Evolutionary conservation across 2,113 vertebrate genomes (phyloP), one percentile per base, ranked within the genome.

Genomic region (Gallinago media): DNA sequence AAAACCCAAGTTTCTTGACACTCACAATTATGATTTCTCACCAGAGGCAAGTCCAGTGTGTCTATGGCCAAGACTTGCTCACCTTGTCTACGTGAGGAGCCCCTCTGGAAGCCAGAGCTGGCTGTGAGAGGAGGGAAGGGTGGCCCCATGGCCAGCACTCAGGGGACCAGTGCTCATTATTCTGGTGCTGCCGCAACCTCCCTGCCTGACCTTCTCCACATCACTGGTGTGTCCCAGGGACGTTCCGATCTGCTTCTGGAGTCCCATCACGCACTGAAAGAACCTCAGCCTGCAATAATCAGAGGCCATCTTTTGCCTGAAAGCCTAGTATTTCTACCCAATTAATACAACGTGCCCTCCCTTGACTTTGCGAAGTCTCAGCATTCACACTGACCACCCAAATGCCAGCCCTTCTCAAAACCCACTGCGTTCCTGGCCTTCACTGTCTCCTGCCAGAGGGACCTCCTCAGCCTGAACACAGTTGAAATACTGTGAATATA

Each of bases 1-100:
- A 94, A 96, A 91, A 6, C 20, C 26, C n/a, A 47, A 49, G 42
- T 89, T 95, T 87, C 77, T 88, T 94, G 85, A 91, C 76, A 75
- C 23, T 92, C 9, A 3, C 16, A 38, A 36, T 82, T 38, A 89
- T 0, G 1, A 71, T 38, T 74, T 88, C 73, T 93, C 62, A 71
- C 71, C 55, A 82, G 26, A 66, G 40, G 54, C n/a, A 89, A 65
- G 15, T n/a, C 36, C 22, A 31, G 34, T 36, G 17, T 12, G 31
- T 26, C 46, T 67, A 49, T 27, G 47, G 70, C 47, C 44, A 80
- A 95, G 58, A 15, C 56, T 32, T 62, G 63, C 15, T 85, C 70
- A 63, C 34, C n/a, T 59, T 44, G 23, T 22, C 66, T 88, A 32
- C 4, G 2, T 7, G 38, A 94, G 66, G 21, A 89, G 31, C 26